Evolutionary conservation across 2,113 vertebrate genomes (phyloP).

Genomic region (Coryphaenoides rupestris): DNA sequence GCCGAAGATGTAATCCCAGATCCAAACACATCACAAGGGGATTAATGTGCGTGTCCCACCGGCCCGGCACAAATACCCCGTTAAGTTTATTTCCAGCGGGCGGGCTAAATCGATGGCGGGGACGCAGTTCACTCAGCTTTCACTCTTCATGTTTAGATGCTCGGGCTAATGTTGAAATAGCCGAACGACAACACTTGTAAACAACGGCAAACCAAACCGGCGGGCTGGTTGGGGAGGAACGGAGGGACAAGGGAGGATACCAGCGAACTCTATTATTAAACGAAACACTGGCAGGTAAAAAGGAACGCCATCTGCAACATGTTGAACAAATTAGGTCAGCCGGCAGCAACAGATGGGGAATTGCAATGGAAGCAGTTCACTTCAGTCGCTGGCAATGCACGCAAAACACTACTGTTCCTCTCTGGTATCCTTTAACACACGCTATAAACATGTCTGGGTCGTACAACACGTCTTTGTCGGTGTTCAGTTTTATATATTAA

Average conservation of each 20-base stretch:
- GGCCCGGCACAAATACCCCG: conserved; percentile 35
- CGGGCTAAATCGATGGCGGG: conserved; percentile 29
- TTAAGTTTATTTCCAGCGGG: conserved; percentile 32
- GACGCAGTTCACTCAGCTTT: too few relatives aligned
- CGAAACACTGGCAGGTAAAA: conserved; percentile 34
- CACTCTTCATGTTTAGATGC: conserved; percentile 26
- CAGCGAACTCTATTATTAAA: not conserved
- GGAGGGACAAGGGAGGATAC: not conserved
- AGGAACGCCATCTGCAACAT: conserved; percentile 29
- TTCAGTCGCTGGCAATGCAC: conserved; percentile 1
- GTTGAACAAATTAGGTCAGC: conserved; percentile 38
- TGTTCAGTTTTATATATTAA: conserved; percentile 15
- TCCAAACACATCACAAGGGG: conserved; percentile 59
- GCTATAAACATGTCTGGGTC: conserved; percentile 44
- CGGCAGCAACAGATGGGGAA: conserved; percentile 36
- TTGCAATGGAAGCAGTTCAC: conserved; percentile 26
- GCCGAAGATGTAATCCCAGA: conserved; percentile 42
- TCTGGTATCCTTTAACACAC: conserved; percentile 29
- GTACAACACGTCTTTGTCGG: conserved; percentile 14
- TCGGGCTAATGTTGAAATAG: conserved; percentile 23
- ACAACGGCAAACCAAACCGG: not conserved
- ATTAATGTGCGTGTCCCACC: conserved; percentile 46
- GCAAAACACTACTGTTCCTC: conserved; percentile 29
- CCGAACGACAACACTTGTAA: conserved; percentile 24
- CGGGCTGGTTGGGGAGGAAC: not conserved